Evolutionary conservation across 1,140 invertebrate species (phyloP).

Genomic region (Antheraea mylitta): DNA sequence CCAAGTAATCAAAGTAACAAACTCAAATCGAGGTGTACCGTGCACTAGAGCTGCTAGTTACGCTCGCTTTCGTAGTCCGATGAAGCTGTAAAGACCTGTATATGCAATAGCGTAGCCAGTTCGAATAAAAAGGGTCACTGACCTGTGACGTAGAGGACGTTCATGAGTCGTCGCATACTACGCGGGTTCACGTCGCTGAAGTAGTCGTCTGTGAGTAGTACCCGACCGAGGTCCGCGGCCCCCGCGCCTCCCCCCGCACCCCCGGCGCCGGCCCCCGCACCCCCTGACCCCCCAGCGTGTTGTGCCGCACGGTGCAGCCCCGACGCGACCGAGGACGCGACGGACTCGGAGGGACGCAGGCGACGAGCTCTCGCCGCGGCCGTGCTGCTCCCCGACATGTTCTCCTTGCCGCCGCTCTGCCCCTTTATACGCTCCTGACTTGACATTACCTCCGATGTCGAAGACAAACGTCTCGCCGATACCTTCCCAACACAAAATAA

Average conservation of each 20-base stretch:
- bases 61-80: no score
- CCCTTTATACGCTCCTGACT: conserved; percentile 82
- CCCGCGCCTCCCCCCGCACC: conserved; percentile 26
- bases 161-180: conserved; percentile 97
- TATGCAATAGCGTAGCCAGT: no score
- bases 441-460: conserved; percentile 88
- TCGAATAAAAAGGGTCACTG: conserved; percentile 28
- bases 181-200: conserved; percentile 98
- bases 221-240: conserved; percentile 78
- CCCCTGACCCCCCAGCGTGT: no score
- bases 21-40: no score
- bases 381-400: not conserved
- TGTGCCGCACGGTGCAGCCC: no score
- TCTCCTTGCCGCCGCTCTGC: not conserved
- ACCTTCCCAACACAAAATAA: conserved; percentile 52
- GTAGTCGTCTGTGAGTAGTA: conserved; percentile 96
- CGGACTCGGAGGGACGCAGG: conserved; percentile 90
- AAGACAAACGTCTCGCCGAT: conserved; percentile 87
- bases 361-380: conserved; percentile 76
- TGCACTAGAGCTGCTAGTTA: no score
- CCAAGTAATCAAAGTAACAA: no score
- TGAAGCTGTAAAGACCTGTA: no score
- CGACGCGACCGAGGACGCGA: conserved; percentile 94
- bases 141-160: conserved; percentile 98
- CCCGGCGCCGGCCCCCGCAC: conserved; percentile 67